Evolutionary conservation across 2,113 vertebrate species (phyloP), one percentile per base, ranked within the genome.

Genomic region (Cavia porcellus): DNA sequence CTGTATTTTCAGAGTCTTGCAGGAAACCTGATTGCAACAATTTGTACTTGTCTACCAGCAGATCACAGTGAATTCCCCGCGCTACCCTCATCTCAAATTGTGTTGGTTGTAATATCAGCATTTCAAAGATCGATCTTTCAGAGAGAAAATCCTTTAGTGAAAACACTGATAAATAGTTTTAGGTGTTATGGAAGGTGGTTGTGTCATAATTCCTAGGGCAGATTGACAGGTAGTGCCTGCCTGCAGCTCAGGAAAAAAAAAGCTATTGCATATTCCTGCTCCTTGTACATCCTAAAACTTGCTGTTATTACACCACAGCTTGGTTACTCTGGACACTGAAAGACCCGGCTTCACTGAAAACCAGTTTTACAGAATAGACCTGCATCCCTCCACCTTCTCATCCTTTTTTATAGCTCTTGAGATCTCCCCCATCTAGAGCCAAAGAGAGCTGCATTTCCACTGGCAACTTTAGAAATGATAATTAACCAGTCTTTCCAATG

Each of bases 401-500:
- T 20, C 4, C 25, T 20, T 90, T 92, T 62, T 45, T 32, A 72
- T 10, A 38, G 62, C 38, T 84, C 66, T 82, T 11, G 0, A 91
- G 57, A 24, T 45, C 83, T 68, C 28, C n/a, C 52, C 35, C 62
- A 82, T 47, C n/a, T 62, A 70, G 38, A 77, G 38, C 83, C 84
- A 84, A 8, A 89, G 61, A 80, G 19, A n/a, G 50, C 57, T 91
- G 83, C 30, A 22, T 77, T 86, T 79, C 94, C 61, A 87, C 62
- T 24, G 87, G 79, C 79, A 92, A 79, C 82, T 95, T 97, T 89
- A 96, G 90, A 90, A 92, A 92, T 61, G 68, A 89, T 92, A 96
- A 97, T 97, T 96, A 97, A n/a, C 64, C 85, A 59, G n/a, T 84
- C 82, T 30, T 96, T 45, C 55, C 97, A 97, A 97, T 90, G 86